phyloP scores from a whole-genome alignment of 2,113 vertebrate genomes.

The Aspiorhynchus laticeps region DNA sequence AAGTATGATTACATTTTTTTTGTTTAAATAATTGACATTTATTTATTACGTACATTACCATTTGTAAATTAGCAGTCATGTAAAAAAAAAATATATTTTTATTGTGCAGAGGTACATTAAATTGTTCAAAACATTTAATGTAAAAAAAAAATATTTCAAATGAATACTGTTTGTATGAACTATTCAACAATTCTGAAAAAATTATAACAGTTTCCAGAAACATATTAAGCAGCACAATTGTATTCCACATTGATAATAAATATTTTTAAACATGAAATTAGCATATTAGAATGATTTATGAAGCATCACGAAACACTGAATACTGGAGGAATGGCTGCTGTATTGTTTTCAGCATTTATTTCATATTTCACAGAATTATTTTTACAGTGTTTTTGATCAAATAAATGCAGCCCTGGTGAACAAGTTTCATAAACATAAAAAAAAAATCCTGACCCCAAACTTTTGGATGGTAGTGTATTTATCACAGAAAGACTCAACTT shows the following conservation, averaged over 20 bases:
- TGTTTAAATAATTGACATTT: background rate
- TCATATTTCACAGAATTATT: background rate
- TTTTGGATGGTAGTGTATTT: background rate
- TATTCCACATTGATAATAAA: background rate
- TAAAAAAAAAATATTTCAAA: background rate
- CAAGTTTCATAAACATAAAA: background rate
- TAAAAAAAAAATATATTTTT: background rate
- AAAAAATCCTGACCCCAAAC: background rate
- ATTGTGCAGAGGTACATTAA: background rate
- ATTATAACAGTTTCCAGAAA: background rate
- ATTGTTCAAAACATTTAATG: background rate
- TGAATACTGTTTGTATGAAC: background rate
- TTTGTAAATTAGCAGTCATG: background rate
- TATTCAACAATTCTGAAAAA: background rate
- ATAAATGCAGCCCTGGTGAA: background rate
- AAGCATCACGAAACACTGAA: background rate
- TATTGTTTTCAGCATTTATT: background rate
- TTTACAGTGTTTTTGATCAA: background rate
- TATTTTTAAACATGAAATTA: background rate
- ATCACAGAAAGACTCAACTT: background rate
- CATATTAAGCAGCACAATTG: background rate
- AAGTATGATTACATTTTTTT: constrained; percentile 70
- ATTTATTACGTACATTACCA: background rate
- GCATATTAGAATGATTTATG: background rate
- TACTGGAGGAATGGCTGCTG: background rate